These are phyloP conservation scores for Ectropis crepuscularia DNA, from an alignment of 2,888 invertebrate genomes.

Conservation along the genomic window DNA sequence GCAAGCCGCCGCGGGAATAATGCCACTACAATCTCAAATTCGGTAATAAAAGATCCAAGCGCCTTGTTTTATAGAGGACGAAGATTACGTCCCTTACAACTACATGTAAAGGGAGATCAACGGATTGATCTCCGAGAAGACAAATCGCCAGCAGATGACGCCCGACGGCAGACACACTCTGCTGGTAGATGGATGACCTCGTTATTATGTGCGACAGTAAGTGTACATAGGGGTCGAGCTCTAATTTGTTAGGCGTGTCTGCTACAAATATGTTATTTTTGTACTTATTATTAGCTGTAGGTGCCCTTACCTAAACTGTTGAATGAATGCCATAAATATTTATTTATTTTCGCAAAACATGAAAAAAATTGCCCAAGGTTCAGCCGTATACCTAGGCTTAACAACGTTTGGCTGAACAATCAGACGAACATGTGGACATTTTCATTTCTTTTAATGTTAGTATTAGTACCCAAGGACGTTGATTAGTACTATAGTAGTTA, in stretches of 20 bases:
- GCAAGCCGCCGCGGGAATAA: background rate
- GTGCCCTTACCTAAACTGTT: no score
- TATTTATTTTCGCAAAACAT: no score
- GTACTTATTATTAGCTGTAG: no score
- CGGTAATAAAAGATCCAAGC: conserved; percentile 21
- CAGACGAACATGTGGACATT: no score
- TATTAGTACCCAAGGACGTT: no score
- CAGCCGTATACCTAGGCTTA: no score
- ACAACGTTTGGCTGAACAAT: no score
- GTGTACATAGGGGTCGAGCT: background rate
- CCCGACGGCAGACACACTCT: conserved; percentile 15
- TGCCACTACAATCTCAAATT: conserved; percentile 11
- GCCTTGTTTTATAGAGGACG: conserved; percentile 41
- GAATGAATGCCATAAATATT: no score
- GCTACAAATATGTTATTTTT: background rate
- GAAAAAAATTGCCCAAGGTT: no score
- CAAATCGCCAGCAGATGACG: conserved; percentile 43
- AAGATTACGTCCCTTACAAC: conserved; percentile 40
- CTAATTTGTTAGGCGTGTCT: background rate
- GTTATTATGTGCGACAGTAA: conserved; percentile 18
- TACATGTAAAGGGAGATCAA: conserved; percentile 37
- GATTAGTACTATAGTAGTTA: no score
- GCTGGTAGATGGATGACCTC: conserved; percentile 22
- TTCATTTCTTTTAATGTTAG: no score
- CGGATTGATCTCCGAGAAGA: conserved; percentile 42